Conservation (phyloP, 2,888 invertebrate species). For the Hetaerina titia region DNA sequence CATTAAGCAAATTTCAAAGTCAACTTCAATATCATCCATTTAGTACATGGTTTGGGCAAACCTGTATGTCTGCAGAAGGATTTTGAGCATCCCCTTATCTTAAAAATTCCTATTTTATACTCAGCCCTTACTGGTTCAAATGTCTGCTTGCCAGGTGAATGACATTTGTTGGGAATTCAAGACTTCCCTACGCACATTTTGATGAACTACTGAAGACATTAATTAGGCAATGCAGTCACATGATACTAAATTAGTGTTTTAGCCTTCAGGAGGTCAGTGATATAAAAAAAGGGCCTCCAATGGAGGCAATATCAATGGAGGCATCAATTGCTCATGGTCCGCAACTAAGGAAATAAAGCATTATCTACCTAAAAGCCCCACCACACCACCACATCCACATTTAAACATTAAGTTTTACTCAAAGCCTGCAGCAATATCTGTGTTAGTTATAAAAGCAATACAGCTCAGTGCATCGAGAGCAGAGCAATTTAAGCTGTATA, state of each 20-base stretch:
- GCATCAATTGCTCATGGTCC: constrained; percentile 48
- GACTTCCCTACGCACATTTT: constrained; percentile 46
- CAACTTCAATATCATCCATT: constrained; percentile 2
- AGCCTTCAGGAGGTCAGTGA: constrained; percentile 40
- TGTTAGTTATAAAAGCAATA: constrained; percentile 64
- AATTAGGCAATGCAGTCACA: constrained; percentile 43
- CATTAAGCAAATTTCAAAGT: constrained; percentile 37
- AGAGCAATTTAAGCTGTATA: constrained; percentile 17
- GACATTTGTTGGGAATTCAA: neutral
- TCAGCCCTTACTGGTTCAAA: constrained; percentile 27
- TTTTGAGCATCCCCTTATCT: constrained; percentile 17
- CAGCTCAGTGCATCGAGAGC: constrained; percentile 56
- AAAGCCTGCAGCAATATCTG: constrained; percentile 67
- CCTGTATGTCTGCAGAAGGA: constrained; percentile 23
- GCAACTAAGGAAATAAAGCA: constrained; percentile 68
- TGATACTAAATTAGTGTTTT: constrained; percentile 55
- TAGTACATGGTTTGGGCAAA: constrained; percentile 30
- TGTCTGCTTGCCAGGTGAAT: constrained; percentile 46
- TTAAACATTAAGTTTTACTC: constrained; percentile 61
- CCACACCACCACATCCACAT: constrained; percentile 68
- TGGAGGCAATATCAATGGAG: constrained; percentile 41
- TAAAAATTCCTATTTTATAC: neutral
- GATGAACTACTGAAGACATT: neutral
- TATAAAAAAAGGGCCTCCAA: neutral
- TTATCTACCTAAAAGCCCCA: constrained; percentile 68